Conservation (phyloP, 2,113 vertebrate genomes). For the Casuarius casuarius region DNA sequence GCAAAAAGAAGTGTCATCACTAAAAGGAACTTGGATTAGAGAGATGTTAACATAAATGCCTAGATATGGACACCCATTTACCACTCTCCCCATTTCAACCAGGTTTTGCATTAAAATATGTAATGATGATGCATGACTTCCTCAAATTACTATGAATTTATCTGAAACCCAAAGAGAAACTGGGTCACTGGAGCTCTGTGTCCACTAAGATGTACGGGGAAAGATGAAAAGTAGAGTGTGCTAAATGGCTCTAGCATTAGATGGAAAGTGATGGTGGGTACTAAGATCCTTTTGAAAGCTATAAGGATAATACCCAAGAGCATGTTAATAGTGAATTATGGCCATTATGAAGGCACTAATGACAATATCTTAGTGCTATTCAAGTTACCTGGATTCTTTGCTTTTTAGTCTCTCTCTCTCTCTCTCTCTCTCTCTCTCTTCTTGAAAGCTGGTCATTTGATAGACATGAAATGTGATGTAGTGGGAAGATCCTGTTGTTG, state of each 20-base stretch:
- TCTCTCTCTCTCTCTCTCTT: slow-evolving; percentile 20
- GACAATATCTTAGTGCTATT: slow-evolving; percentile 35
- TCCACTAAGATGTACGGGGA: slow-evolving; percentile 16
- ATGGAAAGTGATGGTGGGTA: slow-evolving; percentile 1
- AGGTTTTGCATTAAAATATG: slow-evolving; percentile 52
- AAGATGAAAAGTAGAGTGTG: slow-evolving; percentile 1
- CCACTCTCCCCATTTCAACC: slow-evolving; percentile 9
- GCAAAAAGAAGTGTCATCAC: slow-evolving; percentile 41
- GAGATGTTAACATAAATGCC: slow-evolving; percentile 24
- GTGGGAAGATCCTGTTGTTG: background rate
- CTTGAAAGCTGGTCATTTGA: slow-evolving; percentile 28
- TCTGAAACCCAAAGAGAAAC: slow-evolving; percentile 48
- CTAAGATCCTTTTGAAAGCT: slow-evolving; percentile 5
- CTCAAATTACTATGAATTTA: slow-evolving; percentile 38
- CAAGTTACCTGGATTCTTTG: slow-evolving; percentile 22
- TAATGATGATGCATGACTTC: slow-evolving; percentile 42
- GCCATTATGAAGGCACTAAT: slow-evolving; percentile 34
- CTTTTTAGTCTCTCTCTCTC: background rate
- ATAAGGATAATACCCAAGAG: slow-evolving; percentile 33
- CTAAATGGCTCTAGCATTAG: slow-evolving; percentile 29
- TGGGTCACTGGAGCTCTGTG: slow-evolving; percentile 10
- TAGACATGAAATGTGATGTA: background rate
- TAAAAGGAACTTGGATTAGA: slow-evolving; percentile 39
- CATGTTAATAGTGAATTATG: slow-evolving; percentile 44
- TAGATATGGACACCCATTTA: background rate